A percentile compares a stretch with the other conserved stretches of the same genome.
These are phyloP conservation scores for Cerceris ruficornis DNA, from an alignment of 2,888 invertebrate genomes.

Conservation along the genomic window DNA sequence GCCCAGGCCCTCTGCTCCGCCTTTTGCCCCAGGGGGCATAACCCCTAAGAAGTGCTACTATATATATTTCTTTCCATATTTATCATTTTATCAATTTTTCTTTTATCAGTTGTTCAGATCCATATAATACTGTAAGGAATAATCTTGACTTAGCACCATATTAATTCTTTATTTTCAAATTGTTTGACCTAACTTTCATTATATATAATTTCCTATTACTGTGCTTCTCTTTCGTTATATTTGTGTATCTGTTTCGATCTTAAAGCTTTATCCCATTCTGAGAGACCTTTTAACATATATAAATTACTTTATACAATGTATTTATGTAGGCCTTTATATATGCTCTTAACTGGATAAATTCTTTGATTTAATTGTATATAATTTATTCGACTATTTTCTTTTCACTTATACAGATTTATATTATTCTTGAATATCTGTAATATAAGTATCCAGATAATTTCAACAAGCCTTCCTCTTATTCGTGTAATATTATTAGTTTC, in stretches of 20 bases:
- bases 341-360: slow-evolving; percentile 19
- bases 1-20: slow-evolving; percentile 78
- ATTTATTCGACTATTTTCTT: not conserved
- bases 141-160: slow-evolving; percentile 54
- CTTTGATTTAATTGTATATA: slow-evolving; percentile 10
- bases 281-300: not conserved
- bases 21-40: slow-evolving; percentile 80
- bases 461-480: slow-evolving; percentile 48
- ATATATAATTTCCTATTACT: slow-evolving; percentile 29
- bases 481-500: slow-evolving; percentile 7
- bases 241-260: slow-evolving; percentile 37
- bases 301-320: slow-evolving; percentile 10
- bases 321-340: slow-evolving; percentile 21
- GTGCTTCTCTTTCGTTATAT: slow-evolving; percentile 23
- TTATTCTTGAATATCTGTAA: slow-evolving; percentile 17
- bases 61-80: slow-evolving; percentile 63
- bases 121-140: slow-evolving; percentile 58
- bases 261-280: slow-evolving; percentile 26
- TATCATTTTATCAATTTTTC: slow-evolving; percentile 52
- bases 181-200: slow-evolving; percentile 29
- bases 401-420: slow-evolving; percentile 13
- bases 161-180: slow-evolving; percentile 30
- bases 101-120: slow-evolving; percentile 55
- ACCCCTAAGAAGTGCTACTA: slow-evolving; percentile 68
- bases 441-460: slow-evolving; percentile 37